Evolutionary conservation across 2,113 vertebrate genomes (phyloP).

Genomic region (Parus major): DNA sequence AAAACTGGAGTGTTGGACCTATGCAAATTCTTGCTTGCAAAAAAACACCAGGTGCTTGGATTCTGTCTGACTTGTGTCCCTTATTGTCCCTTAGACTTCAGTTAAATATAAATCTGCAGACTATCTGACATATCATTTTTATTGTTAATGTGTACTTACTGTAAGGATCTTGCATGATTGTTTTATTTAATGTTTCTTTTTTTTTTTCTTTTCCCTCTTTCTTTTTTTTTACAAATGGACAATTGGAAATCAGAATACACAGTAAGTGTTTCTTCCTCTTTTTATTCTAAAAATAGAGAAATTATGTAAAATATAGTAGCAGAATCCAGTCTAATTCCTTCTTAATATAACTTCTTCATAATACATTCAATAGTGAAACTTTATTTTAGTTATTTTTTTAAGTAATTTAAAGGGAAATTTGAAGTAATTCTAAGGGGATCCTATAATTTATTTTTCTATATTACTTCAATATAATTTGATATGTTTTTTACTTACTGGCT

Average conservation of each 20-base stretch:
- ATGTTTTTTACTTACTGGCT: constrained; percentile 1
- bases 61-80: neutral
- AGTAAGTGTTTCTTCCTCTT: constrained; percentile 82
- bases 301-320: neutral
- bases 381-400: constrained; percentile 34
- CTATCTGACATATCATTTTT: neutral
- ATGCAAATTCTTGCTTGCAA: neutral
- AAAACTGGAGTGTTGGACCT: neutral
- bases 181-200: constrained; percentile 58
- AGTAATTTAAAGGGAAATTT: constrained; percentile 30
- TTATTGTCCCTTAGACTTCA: neutral
- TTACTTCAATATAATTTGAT: constrained; percentile 39
- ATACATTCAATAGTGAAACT: neutral
- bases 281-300: constrained; percentile 34
- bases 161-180: constrained; percentile 17
- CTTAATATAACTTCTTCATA: neutral
- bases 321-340: neutral
- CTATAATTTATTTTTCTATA: constrained; percentile 34
- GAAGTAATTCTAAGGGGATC: constrained; percentile 21
- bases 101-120: neutral
- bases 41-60: neutral
- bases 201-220: constrained; percentile 10
- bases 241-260: constrained; percentile 87
- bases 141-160: constrained; percentile 36
- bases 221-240: constrained; percentile 45